Conservation (phyloP, 2,888 invertebrate genomes). For the Philhelius pedissequus region DNA sequence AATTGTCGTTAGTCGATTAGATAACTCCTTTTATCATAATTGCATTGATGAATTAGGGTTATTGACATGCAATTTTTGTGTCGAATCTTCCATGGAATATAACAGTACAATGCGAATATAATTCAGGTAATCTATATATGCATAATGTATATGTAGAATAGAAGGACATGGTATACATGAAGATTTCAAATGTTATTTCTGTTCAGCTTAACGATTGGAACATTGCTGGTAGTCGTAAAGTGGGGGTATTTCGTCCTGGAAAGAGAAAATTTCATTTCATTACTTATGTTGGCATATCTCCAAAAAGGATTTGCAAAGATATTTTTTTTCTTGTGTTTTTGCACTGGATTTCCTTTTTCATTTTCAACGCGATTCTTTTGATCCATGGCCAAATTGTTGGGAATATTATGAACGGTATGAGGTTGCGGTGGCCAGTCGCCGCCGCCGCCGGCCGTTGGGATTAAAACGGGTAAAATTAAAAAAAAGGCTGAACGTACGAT, state of each 20-base stretch:
- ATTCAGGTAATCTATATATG: background rate
- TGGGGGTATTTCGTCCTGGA: background rate
- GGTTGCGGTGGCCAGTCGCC: background rate
- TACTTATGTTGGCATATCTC: slow-evolving; percentile 47
- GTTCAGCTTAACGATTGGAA: background rate
- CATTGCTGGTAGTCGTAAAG: background rate
- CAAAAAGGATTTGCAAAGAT: slow-evolving; percentile 46
- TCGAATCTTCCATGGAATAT: background rate
- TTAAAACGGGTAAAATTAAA: slow-evolving; percentile 45
- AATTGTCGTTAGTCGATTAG: background rate
- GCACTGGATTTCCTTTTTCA: background rate
- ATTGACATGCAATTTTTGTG: background rate
- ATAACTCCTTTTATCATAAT: background rate
- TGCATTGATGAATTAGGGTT: background rate
- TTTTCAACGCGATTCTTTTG: slow-evolving; percentile 35
- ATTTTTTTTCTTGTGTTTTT: background rate
- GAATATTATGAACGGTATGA: background rate
- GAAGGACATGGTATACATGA: background rate
- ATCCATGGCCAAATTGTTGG: slow-evolving; percentile 52
- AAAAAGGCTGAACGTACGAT: slow-evolving; percentile 14
- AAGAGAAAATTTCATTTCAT: slow-evolving; percentile 50
- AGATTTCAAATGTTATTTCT: background rate
- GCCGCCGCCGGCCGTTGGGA: background rate
- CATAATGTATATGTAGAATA: too few relatives aligned
- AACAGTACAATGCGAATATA: background rate